Evolutionary conservation across 2,113 vertebrate species (phyloP), one percentile per base, ranked within the genome.

Genomic region (Hippocampus zosterae): DNA sequence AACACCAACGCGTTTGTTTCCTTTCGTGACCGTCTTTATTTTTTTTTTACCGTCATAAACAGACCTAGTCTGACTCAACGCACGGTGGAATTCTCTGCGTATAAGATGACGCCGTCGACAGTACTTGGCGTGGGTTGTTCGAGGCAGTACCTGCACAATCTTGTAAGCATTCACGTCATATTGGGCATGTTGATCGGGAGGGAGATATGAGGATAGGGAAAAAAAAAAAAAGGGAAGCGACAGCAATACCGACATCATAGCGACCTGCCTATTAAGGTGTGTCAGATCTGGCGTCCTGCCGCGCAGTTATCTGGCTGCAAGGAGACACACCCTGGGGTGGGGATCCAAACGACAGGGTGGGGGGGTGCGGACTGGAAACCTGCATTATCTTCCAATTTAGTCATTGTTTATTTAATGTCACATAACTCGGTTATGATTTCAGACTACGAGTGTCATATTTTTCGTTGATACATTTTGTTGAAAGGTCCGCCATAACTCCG

Each of bases 191-290:
- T 11, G 3, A 52, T 8, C 21, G 9, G 27, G 11, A 67, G 19
- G 29, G 29, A 68, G 62, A 76, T 27, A 66, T 55, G 25, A 61
- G 53, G 37, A 56, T 8, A 69, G 21, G 33, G 33, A 2, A 9
- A 60, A 46, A 72, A 29, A 18, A 55, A 46, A 73, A 29, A 75
- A 56, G 33, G 67, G 7, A 11, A 33, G 23, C 16, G 27, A 27
- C 21, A 70, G 64, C 25, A 27, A 70, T 42, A 60, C 77, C 66
- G 55, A 57, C 69, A 33, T 82, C 73, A 71, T 82, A 70, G 66
- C 84, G 72, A 40, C 71, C 62, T 70, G 70, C 66, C 77, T 75
- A 50, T 74, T 61, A 73, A 79, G 85, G 85, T 64, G 85, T 83
- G 84, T 72, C 67, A 56, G 60, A 64, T 29, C 29, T 85, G 86